A percentile compares a stretch with the other conserved stretches of the same genome.
phyloP scores from a whole-genome alignment of 2,888 invertebrate genomes.

The Meta bourneti region DNA sequence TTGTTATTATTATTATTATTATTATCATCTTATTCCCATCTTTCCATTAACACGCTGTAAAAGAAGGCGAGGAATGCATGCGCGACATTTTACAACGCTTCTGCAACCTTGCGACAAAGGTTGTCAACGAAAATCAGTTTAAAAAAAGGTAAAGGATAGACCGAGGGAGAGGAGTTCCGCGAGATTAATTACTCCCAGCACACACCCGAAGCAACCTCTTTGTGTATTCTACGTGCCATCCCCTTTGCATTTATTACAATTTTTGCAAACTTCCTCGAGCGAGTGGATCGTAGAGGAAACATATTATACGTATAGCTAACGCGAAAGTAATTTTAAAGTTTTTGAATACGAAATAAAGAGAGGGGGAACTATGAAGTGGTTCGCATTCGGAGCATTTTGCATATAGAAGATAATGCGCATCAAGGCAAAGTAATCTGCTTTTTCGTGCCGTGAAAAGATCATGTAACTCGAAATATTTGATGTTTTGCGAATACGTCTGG shows the following conservation, averaged over 20 bases:
- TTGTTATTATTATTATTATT: no score
- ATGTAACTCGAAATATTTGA: not conserved
- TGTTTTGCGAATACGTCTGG: not conserved
- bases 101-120: conserved; percentile 7
- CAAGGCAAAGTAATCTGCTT: conserved; percentile 13
- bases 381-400: conserved; percentile 12
- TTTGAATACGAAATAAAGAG: conserved; percentile 30
- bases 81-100: conserved; percentile 25
- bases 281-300: not conserved
- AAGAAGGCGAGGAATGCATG: not conserved
- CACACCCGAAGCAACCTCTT: not conserved
- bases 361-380: not conserved
- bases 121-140: conserved; percentile 9
- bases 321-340: conserved; percentile 54
- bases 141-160: not conserved
- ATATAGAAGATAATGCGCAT: conserved; percentile 47
- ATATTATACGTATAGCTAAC: conserved; percentile 2
- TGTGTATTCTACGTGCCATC: conserved; percentile 17
- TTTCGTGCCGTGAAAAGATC: not conserved
- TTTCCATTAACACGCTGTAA: conserved; percentile 22
- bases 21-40: not conserved
- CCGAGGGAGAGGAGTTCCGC: no score
- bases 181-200: conserved; percentile 42
- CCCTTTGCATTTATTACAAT: conserved; percentile 41
- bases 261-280: conserved; percentile 10